Evolutionary conservation across 2,113 vertebrate species (phyloP), one percentile per base, ranked within the genome.

Genomic region (Oncorhynchus mykiss): DNA sequence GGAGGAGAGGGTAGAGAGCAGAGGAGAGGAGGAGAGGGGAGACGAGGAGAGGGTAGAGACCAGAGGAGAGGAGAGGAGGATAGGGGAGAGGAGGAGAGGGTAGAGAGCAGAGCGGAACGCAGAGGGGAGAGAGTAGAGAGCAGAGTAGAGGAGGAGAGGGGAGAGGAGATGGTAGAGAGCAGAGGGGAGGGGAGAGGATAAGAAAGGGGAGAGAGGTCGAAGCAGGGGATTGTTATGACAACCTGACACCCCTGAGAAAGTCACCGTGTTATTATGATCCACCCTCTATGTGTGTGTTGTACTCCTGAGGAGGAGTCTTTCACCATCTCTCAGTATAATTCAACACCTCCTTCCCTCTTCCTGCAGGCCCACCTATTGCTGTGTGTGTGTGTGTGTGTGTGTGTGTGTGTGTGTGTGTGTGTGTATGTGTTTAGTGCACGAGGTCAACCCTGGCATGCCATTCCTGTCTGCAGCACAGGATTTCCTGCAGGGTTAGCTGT

Each of bases 181-280:
- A 31, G 31, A 5, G 31, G 31, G 29, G 29, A 31, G 31, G 5
- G 31, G 5, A 34, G 24, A 49, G 65, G 27, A 65, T 45, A 13
- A 22, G 2, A 64, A 68, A 64, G 67, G 57, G 48, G 18, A 22
- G 3, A 65, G 75, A 60, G 70, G 59, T 74, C 45, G 20, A 22
- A 27, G 60, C 22, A 45, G 45, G 49, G 78, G 76, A 31, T 34
- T 67, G 75, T 78, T 79, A 59, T 67, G 66, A 86, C 76, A 88
- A 85, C 83, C 72, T 66, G 78, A 88, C 81, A 88, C 85, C 81
- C 87, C 81, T 88, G 83, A 82, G 84, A 86, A 88, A 88, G 80
- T 72, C 71, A 86, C 71, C 34, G 68, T 70, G 74, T 73, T 29
- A 34, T 34, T 34, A 34, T 7, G 34, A 72, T 79, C 31, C 60